These are phyloP conservation scores for Darevskia mixta DNA, from an alignment of 2,797 vertebrate species.

Conservation along the genomic window DNA sequence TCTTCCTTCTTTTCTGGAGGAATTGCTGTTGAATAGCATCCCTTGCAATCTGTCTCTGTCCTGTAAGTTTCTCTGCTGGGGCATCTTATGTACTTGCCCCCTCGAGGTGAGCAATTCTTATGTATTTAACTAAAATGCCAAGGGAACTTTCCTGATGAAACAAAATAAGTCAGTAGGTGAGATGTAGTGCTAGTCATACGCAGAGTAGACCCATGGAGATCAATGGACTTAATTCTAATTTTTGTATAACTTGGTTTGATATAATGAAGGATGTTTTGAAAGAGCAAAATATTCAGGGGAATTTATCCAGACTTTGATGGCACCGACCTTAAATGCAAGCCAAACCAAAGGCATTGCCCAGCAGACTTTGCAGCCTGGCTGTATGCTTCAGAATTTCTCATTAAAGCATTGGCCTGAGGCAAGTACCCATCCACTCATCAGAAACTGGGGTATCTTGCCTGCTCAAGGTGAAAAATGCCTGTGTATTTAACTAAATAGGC, in stretches of 20 bases:
- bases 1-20: neutral
- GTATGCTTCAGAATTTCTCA: constrained; percentile 16
- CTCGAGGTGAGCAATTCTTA: too few relatives aligned
- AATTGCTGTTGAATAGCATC: neutral
- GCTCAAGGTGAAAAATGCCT: constrained; percentile 60
- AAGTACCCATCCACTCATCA: neutral
- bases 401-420: constrained; percentile 34
- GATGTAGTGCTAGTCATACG: neutral
- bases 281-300: neutral
- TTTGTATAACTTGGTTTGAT: neutral
- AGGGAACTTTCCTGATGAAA: neutral
- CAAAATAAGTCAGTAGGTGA: neutral
- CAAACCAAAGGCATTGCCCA: neutral
- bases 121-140: neutral
- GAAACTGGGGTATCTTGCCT: neutral
- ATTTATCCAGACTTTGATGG: neutral
- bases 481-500: constrained; percentile 54
- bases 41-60: too few relatives aligned
- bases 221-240: neutral
- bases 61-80: too few relatives aligned
- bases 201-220: neutral
- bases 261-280: neutral
- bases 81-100: too few relatives aligned
- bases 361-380: neutral
- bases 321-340: neutral